Conservation (phyloP, 2,888 invertebrate genomes). For the Oligia fasciuncula region DNA sequence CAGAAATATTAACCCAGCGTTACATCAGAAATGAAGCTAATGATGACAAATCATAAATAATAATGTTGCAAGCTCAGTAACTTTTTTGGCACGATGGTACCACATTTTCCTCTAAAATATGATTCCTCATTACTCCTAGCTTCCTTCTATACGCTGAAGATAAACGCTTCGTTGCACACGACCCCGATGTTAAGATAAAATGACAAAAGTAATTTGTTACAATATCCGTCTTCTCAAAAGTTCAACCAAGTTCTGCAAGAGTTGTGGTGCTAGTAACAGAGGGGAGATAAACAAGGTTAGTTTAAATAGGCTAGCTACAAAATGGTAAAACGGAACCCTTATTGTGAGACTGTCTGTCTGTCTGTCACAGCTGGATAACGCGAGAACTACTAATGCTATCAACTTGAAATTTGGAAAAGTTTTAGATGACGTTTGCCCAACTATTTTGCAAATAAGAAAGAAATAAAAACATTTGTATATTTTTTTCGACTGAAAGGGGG, state of each 20-base stretch:
- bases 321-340: too few relatives aligned
- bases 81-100: not conserved
- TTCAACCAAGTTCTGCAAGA: constrained; percentile 25
- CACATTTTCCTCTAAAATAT: constrained; percentile 6
- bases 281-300: not conserved
- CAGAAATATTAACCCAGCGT: not conserved
- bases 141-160: not conserved
- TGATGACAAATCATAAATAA: not conserved
- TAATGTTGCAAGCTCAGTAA: not conserved
- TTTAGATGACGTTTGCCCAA: too few relatives aligned
- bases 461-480: too few relatives aligned
- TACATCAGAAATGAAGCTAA: not conserved
- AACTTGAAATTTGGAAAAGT: too few relatives aligned
- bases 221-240: constrained; percentile 49
- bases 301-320: not conserved
- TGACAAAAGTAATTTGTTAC: constrained; percentile 59
- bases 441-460: too few relatives aligned
- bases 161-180: constrained; percentile 22
- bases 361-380: too few relatives aligned
- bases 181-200: constrained; percentile 44
- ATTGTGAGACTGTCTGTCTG: too few relatives aligned
- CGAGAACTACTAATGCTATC: too few relatives aligned
- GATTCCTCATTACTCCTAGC: not conserved
- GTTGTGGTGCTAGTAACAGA: constrained; percentile 34
- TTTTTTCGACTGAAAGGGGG: too few relatives aligned